Percentiles rank a stretch among this genome's conserved stretches.
Conservation (phyloP, 2,888 invertebrate species). For the Tridacna crocea region DNA sequence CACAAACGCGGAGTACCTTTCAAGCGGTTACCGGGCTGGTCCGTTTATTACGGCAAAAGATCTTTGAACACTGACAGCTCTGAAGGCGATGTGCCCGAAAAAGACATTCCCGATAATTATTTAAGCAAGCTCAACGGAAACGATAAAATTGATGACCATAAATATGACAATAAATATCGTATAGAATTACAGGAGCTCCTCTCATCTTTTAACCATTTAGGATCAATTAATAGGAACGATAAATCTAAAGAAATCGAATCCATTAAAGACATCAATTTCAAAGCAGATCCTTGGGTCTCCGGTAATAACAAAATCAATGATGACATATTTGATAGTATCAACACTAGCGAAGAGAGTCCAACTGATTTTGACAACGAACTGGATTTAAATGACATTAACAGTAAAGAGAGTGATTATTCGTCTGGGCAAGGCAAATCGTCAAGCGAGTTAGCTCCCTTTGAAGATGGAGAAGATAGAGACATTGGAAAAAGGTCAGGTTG, state of each 20-base stretch:
- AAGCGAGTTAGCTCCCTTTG: background rate
- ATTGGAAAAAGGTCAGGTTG: constrained; percentile 20
- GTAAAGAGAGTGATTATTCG: background rate
- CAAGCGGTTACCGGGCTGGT: constrained; percentile 47
- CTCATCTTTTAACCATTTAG: constrained; percentile 9
- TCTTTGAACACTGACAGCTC: constrained; percentile 12
- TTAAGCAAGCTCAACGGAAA: constrained; percentile 8
- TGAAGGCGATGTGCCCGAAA: background rate
- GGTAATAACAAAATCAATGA: constrained; percentile 10
- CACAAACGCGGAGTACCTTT: constrained; percentile 31
- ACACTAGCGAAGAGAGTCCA: background rate
- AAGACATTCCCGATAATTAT: constrained; percentile 4
- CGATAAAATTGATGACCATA: constrained; percentile 9
- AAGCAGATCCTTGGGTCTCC: constrained; percentile 5
- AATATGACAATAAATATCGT: constrained; percentile 16
- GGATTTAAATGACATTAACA: background rate
- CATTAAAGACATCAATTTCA: background rate
- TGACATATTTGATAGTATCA: constrained; percentile 7
- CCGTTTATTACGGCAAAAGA: constrained; percentile 51
- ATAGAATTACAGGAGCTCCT: constrained; percentile 5
- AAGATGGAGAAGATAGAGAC: background rate
- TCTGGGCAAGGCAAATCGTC: background rate
- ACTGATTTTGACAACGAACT: background rate
- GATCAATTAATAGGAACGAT: constrained; percentile 14
- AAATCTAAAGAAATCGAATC: constrained; percentile 4